Conservation (phyloP, 1,140 invertebrate genomes). For the Saccostrea glomerata region DNA sequence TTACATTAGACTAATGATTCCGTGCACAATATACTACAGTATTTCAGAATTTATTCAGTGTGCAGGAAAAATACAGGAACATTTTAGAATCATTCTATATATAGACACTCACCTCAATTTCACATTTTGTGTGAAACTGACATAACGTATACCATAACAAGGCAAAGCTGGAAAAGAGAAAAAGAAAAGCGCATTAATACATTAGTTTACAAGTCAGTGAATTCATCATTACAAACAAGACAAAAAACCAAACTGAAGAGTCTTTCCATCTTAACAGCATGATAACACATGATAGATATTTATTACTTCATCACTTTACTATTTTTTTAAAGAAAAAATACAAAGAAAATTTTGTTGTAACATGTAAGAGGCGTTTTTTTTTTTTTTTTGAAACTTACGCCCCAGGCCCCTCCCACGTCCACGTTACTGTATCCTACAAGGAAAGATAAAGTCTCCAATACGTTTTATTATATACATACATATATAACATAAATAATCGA, state of each 20-base stretch:
- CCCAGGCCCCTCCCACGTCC: slow-evolving; percentile 98
- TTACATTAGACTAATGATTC: too few relatives aligned
- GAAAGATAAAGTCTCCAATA: not conserved
- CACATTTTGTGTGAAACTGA: slow-evolving; percentile 92
- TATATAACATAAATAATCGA: too few relatives aligned
- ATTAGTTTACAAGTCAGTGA: too few relatives aligned
- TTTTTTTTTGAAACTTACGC: slow-evolving; percentile 85
- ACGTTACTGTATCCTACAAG: slow-evolving; percentile 91
- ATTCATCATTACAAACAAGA: too few relatives aligned
- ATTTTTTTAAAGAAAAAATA: not conserved
- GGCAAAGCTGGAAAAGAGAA: slow-evolving; percentile 84
- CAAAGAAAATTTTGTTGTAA: not conserved
- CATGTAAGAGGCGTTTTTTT: not conserved
- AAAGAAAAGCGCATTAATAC: not conserved
- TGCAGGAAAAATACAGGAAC: too few relatives aligned
- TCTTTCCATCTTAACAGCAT: too few relatives aligned
- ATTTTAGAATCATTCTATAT: not conserved
- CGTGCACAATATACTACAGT: too few relatives aligned
- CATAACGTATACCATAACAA: slow-evolving; percentile 94
- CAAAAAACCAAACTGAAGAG: too few relatives aligned
- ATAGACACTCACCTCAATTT: slow-evolving; percentile 85
- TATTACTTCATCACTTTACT: not conserved
- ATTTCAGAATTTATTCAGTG: too few relatives aligned
- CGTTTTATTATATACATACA: too few relatives aligned
- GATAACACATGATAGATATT: not conserved